A percentile compares a stretch with the other conserved stretches of the same genome.
Conservation (phyloP, 2,888 invertebrate species). For the Drosophila limbata region DNA sequence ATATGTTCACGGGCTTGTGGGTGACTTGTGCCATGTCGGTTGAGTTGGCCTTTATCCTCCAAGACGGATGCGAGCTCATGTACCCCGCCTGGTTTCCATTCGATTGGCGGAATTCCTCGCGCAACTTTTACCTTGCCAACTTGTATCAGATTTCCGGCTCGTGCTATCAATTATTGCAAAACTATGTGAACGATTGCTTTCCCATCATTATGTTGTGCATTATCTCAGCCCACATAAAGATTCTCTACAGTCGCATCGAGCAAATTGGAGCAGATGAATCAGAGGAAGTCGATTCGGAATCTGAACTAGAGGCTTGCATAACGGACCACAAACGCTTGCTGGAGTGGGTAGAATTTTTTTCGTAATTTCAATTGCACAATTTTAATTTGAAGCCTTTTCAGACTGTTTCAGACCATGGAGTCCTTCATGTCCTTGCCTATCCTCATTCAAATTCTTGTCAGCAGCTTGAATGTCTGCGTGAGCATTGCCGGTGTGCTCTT, state of each 20-base stretch:
- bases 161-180: not conserved
- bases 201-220: not conserved
- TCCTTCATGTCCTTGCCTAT: not conserved
- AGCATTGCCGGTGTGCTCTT: not conserved
- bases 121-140: not conserved
- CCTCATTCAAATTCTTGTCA: not conserved
- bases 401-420: not conserved
- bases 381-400: not conserved
- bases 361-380: not conserved
- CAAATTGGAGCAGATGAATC: not conserved
- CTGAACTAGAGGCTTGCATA: not conserved
- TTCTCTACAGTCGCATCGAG: not conserved
- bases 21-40: not conserved
- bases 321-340: not conserved
- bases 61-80: not conserved
- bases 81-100: not conserved
- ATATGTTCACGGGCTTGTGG: not conserved
- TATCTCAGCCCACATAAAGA: not conserved
- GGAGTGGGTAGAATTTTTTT: not conserved
- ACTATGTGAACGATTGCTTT: not conserved
- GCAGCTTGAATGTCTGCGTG: not conserved
- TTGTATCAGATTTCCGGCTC: not conserved
- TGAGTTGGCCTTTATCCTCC: not conserved
- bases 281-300: not conserved
- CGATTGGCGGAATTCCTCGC: not conserved